Conservation (phyloP, 1,140 invertebrate species). For the Zeugodacus cucurbitae region DNA sequence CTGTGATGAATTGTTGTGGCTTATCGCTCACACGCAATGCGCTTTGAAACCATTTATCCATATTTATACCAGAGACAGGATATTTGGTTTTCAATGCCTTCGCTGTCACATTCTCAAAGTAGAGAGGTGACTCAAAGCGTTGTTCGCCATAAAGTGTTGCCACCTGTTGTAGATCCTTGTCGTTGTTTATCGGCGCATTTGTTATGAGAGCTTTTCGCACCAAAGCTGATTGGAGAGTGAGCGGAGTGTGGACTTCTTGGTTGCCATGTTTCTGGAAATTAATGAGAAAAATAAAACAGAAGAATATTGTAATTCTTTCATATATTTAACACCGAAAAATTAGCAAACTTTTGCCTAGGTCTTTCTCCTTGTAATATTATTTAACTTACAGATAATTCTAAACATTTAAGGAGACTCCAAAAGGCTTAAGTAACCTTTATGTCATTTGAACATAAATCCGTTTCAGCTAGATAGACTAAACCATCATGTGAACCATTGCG, state of each 20-base stretch:
- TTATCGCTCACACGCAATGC: slow-evolving; percentile 50
- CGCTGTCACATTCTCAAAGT: slow-evolving; percentile 50
- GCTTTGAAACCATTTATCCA: slow-evolving; percentile 51
- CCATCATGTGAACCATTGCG: too few species aligned
- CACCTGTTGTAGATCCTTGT: slow-evolving; percentile 53
- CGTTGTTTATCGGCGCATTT: slow-evolving; percentile 47
- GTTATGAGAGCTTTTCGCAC: slow-evolving; percentile 47
- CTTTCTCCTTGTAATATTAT: too few species aligned
- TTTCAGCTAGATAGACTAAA: too few species aligned
- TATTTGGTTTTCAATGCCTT: slow-evolving; percentile 48
- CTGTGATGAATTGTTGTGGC: slow-evolving; percentile 50
- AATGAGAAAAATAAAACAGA: background rate
- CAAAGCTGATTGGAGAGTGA: slow-evolving; percentile 48
- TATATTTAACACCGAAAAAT: too few species aligned
- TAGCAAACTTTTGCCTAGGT: too few species aligned
- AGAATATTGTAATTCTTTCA: background rate
- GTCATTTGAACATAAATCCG: too few species aligned
- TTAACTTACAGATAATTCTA: too few species aligned
- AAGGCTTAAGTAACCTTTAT: too few species aligned
- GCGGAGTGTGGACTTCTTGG: slow-evolving; percentile 52
- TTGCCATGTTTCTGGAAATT: slow-evolving; percentile 48
- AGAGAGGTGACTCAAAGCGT: slow-evolving; percentile 54
- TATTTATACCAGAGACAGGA: slow-evolving; percentile 54
- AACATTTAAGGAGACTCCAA: too few species aligned
- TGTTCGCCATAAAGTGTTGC: slow-evolving; percentile 48